These are phyloP conservation scores for Ophion ellenae DNA, from an alignment of 2,888 invertebrate species.

Conservation along the genomic window DNA sequence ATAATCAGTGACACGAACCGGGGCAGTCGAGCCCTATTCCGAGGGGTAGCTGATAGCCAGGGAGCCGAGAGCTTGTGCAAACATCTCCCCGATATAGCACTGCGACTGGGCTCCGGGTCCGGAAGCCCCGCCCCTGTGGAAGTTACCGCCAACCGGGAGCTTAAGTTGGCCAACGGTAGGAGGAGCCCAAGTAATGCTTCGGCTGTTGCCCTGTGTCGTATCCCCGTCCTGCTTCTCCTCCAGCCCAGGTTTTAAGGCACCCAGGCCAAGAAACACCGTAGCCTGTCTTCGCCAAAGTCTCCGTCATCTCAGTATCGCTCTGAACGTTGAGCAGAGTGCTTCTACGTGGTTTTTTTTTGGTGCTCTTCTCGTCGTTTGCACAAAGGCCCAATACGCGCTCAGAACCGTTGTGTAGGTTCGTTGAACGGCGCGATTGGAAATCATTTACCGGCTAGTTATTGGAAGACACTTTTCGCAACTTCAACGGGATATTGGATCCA, in stretches of 20 bases:
- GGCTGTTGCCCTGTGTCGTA: conserved; percentile 64
- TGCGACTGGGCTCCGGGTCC: conserved; percentile 74
- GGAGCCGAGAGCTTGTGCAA: conserved; percentile 66
- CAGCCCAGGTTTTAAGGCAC: conserved; percentile 61
- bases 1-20: conserved; percentile 17
- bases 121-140: conserved; percentile 81
- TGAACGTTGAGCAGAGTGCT: conserved; percentile 73
- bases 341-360: conserved; percentile 45
- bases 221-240: conserved; percentile 24
- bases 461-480: neutral
- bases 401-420: neutral
- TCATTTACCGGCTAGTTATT: neutral
- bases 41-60: conserved; percentile 54
- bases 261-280: conserved; percentile 48
- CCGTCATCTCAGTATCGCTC: conserved; percentile 74
- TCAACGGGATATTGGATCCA: conserved; percentile 1
- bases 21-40: neutral
- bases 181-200: conserved; percentile 77
- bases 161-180: conserved; percentile 78
- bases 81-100: conserved; percentile 40
- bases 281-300: conserved; percentile 60
- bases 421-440: neutral
- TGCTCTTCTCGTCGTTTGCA: neutral
- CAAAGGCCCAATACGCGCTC: neutral
- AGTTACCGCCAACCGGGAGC: conserved; percentile 80